These are phyloP conservation scores for Chloropsis cyanopogon DNA, from an alignment of 2,113 vertebrate species.

Conservation along the genomic window DNA sequence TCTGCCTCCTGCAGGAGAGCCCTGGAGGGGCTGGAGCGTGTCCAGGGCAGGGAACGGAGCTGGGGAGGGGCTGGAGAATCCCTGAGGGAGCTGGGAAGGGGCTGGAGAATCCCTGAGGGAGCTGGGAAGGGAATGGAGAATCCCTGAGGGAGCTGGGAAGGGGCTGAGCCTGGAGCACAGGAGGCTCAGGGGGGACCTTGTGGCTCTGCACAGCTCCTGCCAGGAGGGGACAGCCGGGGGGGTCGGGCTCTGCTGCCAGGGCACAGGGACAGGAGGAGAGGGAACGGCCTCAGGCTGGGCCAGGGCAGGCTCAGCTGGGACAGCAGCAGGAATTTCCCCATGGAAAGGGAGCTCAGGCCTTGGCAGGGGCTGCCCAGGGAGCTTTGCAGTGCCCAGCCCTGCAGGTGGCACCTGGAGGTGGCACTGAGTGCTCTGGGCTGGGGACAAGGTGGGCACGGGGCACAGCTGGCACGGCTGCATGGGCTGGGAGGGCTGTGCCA, in stretches of 20 bases:
- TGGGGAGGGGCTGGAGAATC: neutral
- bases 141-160: neutral
- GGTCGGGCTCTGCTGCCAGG: neutral
- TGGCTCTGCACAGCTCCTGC: neutral
- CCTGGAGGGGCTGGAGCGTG: neutral
- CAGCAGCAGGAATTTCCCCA: no score
- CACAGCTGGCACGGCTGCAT: rapidly evolving
- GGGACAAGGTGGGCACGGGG: neutral
- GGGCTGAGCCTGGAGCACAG: neutral
- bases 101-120: neutral
- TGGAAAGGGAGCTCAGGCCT: no score
- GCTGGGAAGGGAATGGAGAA: neutral
- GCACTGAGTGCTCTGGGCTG: neutral
- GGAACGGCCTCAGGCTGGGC: no score
- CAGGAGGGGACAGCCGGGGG: neutral
- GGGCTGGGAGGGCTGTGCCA: neutral
- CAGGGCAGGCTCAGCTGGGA: no score
- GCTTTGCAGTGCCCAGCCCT: no score
- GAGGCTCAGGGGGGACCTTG: neutral
- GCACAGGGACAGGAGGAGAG: no score
- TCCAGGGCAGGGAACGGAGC: neutral
- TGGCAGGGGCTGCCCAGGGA: no score
- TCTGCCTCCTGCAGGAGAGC: neutral
- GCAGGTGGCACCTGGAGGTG: neutral
- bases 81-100: neutral